phyloP scores from a whole-genome alignment of 2,797 vertebrate genomes.

The Miichthys miiuy region DNA sequence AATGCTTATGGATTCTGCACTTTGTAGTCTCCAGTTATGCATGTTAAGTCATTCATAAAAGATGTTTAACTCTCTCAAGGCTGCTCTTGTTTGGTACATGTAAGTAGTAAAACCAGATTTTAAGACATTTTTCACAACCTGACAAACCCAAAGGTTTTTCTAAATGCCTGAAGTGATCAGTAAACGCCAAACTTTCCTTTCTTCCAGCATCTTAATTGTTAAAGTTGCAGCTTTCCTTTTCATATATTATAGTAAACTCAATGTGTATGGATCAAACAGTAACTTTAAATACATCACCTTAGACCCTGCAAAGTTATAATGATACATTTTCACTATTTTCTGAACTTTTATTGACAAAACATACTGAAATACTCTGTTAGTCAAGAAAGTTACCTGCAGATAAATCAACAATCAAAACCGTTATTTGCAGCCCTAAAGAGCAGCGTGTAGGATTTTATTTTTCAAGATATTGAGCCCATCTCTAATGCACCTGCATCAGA shows the following conservation, averaged over 20 bases:
- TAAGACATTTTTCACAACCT: background rate
- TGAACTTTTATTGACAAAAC: background rate
- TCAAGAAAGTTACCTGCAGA: background rate
- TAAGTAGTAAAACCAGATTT: background rate
- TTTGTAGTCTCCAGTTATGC: background rate
- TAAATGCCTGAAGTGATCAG: background rate
- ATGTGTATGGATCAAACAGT: background rate
- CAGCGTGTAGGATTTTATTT: too few relatives aligned
- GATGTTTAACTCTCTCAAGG: background rate
- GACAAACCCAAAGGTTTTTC: background rate
- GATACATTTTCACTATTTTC: background rate
- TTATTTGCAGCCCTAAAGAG: background rate
- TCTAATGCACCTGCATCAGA: slow-evolving; percentile 8
- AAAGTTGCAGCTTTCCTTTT: background rate
- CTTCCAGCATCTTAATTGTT: background rate
- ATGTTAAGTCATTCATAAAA: background rate
- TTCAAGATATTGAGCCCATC: background rate
- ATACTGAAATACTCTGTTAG: background rate
- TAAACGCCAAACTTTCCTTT: background rate
- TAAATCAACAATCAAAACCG: background rate
- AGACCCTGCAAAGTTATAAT: background rate
- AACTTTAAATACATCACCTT: background rate
- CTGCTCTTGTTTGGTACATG: background rate
- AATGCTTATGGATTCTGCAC: background rate
- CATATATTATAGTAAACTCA: background rate